Conservation (phyloP, 2,113 vertebrate species). For the Hucho hucho region DNA sequence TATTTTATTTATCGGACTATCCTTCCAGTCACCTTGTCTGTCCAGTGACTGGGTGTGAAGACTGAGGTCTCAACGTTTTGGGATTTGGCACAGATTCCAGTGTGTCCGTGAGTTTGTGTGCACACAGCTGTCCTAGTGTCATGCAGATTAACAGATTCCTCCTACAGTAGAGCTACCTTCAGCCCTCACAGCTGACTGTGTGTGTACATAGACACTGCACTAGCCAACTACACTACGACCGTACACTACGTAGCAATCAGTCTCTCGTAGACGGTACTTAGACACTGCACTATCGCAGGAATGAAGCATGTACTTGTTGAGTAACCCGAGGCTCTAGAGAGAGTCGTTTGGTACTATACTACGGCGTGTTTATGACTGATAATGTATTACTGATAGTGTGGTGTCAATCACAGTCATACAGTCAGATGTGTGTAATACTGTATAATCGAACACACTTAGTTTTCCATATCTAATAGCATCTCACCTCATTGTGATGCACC, state of each 20-base stretch:
- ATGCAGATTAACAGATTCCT: not conserved
- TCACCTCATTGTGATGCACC: conserved; percentile 67
- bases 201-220: no score
- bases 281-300: no score
- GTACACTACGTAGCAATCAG: no score
- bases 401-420: no score
- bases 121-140: not conserved
- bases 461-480: conserved; percentile 39
- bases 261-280: no score
- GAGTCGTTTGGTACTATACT: no score
- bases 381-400: no score
- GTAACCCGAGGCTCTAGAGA: no score
- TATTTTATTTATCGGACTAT: not conserved
- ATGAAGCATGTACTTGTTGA: no score
- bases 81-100: not conserved
- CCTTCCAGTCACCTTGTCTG: not conserved
- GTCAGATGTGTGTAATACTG: no score
- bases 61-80: not conserved
- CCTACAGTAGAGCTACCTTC: not conserved
- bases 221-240: no score
- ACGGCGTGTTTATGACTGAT: no score
- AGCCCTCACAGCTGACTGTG: not conserved
- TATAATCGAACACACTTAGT: not conserved
- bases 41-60: not conserved
- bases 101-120: not conserved